These are phyloP conservation scores for Quadroppia sp. DNA, from an alignment of 2,888 invertebrate genomes.

Conservation along the genomic window DNA sequence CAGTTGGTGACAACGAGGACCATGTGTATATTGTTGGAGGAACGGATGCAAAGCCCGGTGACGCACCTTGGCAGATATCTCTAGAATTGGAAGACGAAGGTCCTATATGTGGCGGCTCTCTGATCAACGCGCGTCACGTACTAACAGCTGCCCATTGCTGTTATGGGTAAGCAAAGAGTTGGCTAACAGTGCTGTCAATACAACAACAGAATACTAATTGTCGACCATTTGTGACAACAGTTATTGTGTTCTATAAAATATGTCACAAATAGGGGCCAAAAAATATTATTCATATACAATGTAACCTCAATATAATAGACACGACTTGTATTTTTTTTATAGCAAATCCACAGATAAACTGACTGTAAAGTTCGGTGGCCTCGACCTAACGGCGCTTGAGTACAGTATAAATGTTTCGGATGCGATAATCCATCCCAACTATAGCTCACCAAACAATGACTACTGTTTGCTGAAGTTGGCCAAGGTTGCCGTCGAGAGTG, in stretches of 20 bases:
- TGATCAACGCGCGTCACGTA: background rate
- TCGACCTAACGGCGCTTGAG: background rate
- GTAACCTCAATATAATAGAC: too few relatives aligned
- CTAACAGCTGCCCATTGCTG: slow-evolving; percentile 38
- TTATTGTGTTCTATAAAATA: too few relatives aligned
- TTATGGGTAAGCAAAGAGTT: slow-evolving; percentile 2
- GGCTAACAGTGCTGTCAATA: background rate
- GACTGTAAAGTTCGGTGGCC: background rate
- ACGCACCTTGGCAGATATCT: slow-evolving; percentile 35
- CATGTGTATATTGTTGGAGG: slow-evolving; percentile 16
- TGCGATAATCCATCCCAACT: slow-evolving; percentile 5
- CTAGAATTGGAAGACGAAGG: background rate
- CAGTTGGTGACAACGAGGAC: too few relatives aligned
- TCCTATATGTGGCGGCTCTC: slow-evolving; percentile 38
- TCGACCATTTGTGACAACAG: too few relatives aligned
- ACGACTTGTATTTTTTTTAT: background rate
- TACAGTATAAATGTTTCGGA: background rate
- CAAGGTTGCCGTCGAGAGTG: background rate
- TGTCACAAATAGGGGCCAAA: too few relatives aligned
- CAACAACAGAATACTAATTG: background rate
- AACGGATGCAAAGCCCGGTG: background rate
- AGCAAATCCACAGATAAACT: background rate
- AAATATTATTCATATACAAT: too few relatives aligned
- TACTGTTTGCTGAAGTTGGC: slow-evolving; percentile 5
- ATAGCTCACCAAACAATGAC: slow-evolving; percentile 5